phyloP scores from a whole-genome alignment of 2,113 vertebrate genomes.

The Mormoops blainvillei region DNA sequence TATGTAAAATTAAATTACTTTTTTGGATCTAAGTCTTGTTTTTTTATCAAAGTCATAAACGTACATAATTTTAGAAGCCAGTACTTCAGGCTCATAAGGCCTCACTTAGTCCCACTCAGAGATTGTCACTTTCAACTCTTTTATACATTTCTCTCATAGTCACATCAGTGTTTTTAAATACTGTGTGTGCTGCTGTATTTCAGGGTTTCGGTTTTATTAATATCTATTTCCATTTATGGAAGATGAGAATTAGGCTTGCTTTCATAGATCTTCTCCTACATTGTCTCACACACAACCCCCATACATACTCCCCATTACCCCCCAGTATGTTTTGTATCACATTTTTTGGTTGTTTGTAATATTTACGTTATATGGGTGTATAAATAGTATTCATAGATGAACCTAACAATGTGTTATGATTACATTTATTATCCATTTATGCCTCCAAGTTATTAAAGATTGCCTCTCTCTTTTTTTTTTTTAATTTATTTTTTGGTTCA shows the following conservation, averaged over 20 bases:
- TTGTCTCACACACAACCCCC: neutral
- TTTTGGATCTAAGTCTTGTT: conserved; percentile 19
- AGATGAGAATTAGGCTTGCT: neutral
- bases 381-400: neutral
- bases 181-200: neutral
- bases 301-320: neutral
- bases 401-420: neutral
- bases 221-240: neutral
- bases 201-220: neutral
- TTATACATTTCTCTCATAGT: neutral
- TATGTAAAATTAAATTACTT: neutral
- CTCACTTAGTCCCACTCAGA: neutral
- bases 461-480: neutral
- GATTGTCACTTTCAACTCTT: neutral
- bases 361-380: neutral
- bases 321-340: neutral
- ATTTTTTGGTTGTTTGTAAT: neutral
- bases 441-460: neutral
- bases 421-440: neutral
- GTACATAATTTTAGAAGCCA: neutral
- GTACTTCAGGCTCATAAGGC: neutral
- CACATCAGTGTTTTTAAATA: neutral
- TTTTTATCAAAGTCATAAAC: neutral
- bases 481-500: neutral
- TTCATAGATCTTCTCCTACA: neutral